A percentile compares a stretch with the other conserved stretches of the same genome.
phyloP scores from a whole-genome alignment of 2,888 invertebrate species.

The Tanytarsus gracilentus region DNA sequence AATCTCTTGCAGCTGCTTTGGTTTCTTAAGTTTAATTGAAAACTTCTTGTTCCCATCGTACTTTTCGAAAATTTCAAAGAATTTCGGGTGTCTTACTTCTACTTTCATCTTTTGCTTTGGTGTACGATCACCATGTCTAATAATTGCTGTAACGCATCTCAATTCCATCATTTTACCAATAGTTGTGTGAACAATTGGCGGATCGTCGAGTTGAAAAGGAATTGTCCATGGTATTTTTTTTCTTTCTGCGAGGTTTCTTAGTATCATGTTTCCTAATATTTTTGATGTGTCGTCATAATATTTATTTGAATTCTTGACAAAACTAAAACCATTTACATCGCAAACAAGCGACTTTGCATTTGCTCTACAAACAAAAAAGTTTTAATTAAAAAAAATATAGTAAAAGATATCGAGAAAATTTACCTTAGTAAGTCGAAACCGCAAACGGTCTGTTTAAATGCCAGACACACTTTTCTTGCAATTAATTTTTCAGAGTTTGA shows the following conservation, averaged over 20 bases:
- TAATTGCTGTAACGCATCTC: conserved; percentile 94
- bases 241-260: conserved; percentile 88
- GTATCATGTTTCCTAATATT: conserved; percentile 95
- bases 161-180: conserved; percentile 94
- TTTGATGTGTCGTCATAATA: conserved; percentile 99
- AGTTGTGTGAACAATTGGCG: conserved; percentile 94
- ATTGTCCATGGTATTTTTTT: conserved; percentile 96
- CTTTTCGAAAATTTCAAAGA: conserved; percentile 97
- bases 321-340: conserved; percentile 99
- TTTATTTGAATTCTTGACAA: conserved; percentile 98
- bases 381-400: conserved; percentile 29
- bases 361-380: conserved; percentile 53
- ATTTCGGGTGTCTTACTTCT: conserved; percentile 94
- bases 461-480: conserved; percentile 92
- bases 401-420: conserved; percentile 30
- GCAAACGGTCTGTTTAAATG: conserved; percentile 97
- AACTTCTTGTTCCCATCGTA: conserved; percentile 93
- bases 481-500: conserved; percentile 96
- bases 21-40: conserved; percentile 94
- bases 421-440: conserved; percentile 92
- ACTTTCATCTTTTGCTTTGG: conserved; percentile 99
- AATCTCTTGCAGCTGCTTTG: conserved; percentile 95
- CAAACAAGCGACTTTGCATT: conserved; percentile 99
- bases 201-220: conserved; percentile 95
- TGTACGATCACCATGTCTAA: conserved; percentile 95